Evolutionary conservation across 2,888 invertebrate species (phyloP).

Genomic region (Cosmopolites sordidus): DNA sequence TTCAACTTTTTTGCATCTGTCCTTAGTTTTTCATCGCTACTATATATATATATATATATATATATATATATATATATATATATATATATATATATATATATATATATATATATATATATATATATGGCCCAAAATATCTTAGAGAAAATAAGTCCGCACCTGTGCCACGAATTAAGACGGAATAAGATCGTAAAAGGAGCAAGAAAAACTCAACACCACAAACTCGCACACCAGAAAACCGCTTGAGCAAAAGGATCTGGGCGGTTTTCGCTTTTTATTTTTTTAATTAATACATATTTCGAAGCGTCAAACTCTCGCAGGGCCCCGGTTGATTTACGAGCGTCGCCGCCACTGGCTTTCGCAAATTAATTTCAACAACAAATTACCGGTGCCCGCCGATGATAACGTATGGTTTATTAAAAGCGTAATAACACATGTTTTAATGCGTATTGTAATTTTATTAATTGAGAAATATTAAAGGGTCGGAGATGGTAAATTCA

Average conservation of each 20-base stretch:
- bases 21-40: too few relatives aligned
- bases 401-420: conserved; percentile 42
- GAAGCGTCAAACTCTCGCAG: conserved; percentile 26
- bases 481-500: conserved; percentile 36
- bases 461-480: conserved; percentile 44
- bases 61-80: too few relatives aligned
- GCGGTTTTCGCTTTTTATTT: conserved; percentile 18
- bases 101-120: too few relatives aligned
- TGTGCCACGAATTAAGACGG: not conserved
- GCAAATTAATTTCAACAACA: conserved; percentile 42
- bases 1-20: too few relatives aligned
- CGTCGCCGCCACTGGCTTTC: conserved; percentile 28
- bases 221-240: not conserved
- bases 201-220: not conserved
- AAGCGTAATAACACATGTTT: conserved; percentile 41
- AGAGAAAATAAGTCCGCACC: too few relatives aligned
- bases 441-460: conserved; percentile 42
- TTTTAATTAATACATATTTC: conserved; percentile 32
- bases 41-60: too few relatives aligned
- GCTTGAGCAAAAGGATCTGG: not conserved
- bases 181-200: conserved; percentile 1
- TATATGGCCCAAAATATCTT: too few relatives aligned
- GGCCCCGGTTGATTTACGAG: conserved; percentile 21
- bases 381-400: conserved; percentile 33
- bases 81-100: too few relatives aligned